These are phyloP conservation scores for Rhodophaea formosa DNA, from an alignment of 2,888 invertebrate species.

Conservation along the genomic window DNA sequence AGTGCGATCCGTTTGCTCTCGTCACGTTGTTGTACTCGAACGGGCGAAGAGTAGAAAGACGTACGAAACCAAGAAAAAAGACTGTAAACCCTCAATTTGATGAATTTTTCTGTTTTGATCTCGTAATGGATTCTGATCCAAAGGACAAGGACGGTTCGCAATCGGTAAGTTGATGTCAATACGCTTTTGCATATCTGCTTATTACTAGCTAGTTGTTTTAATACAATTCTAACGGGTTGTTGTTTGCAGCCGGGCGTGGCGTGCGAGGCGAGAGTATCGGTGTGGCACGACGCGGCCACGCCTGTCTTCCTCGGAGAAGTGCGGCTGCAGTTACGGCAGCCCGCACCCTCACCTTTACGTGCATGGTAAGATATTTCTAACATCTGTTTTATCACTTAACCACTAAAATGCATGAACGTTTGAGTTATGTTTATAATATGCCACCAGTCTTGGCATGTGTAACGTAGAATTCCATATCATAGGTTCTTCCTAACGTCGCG, in stretches of 20 bases:
- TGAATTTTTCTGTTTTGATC: slow-evolving; percentile 91
- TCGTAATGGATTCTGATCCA: slow-evolving; percentile 81
- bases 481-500: slow-evolving; percentile 85
- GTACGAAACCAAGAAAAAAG: slow-evolving; percentile 94
- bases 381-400: not conserved
- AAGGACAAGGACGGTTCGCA: slow-evolving; percentile 79
- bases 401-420: too few relatives aligned
- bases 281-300: slow-evolving; percentile 93
- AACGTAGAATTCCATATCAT: slow-evolving; percentile 7
- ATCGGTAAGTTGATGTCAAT: slow-evolving; percentile 63
- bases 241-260: slow-evolving; percentile 83
- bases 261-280: slow-evolving; percentile 89
- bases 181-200: slow-evolving; percentile 1
- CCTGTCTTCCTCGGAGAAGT: slow-evolving; percentile 95
- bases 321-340: slow-evolving; percentile 87
- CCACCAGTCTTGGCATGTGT: too few relatives aligned
- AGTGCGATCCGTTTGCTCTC: slow-evolving; percentile 94
- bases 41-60: slow-evolving; percentile 88
- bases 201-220: not conserved
- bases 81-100: slow-evolving; percentile 94
- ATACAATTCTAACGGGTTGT: not conserved
- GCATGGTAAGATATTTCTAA: slow-evolving; percentile 86
- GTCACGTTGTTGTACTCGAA: slow-evolving; percentile 90
- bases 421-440: too few relatives aligned
- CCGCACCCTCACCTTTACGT: slow-evolving; percentile 66